Evolutionary conservation across 2,113 vertebrate genomes (phyloP).

Genomic region (Tringa solitaria): DNA sequence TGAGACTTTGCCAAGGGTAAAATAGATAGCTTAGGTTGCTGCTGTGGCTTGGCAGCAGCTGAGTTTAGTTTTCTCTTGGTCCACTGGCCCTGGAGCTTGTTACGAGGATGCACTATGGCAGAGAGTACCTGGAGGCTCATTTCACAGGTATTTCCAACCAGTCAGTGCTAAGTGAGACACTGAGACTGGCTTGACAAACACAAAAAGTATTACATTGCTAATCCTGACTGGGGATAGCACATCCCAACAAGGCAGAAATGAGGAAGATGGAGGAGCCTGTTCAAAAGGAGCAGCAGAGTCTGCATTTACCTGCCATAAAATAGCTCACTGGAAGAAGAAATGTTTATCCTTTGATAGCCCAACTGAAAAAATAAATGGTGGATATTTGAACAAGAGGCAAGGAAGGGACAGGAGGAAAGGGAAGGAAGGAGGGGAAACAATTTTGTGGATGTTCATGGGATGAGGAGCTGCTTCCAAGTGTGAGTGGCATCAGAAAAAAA

Average conservation of each 20-base stretch:
- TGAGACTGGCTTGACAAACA: neutral
- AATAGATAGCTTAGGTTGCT: neutral
- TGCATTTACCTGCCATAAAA: neutral
- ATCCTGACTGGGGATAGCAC: neutral
- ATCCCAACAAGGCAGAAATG: neutral
- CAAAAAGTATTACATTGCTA: neutral
- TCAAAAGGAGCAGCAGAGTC: neutral
- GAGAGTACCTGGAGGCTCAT: neutral
- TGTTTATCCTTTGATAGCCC: neutral
- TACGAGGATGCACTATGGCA: accelerated
- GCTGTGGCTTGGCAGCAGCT: constrained; percentile 1
- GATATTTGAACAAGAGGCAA: neutral
- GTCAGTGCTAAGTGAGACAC: neutral
- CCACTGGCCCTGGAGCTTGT: neutral
- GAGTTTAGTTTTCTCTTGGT: neutral
- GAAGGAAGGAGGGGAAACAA: neutral
- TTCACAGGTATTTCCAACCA: neutral
- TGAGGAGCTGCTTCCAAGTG: neutral
- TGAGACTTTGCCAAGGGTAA: neutral
- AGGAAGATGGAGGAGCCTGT: neutral
- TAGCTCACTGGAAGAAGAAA: neutral
- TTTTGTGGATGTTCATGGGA: neutral
- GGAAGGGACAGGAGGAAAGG: neutral
- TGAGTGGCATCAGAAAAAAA: neutral
- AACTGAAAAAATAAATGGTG: neutral